Base-by-base conservation (phyloP, 2,888 invertebrate genomes). In the Drosophila recens region DNA sequence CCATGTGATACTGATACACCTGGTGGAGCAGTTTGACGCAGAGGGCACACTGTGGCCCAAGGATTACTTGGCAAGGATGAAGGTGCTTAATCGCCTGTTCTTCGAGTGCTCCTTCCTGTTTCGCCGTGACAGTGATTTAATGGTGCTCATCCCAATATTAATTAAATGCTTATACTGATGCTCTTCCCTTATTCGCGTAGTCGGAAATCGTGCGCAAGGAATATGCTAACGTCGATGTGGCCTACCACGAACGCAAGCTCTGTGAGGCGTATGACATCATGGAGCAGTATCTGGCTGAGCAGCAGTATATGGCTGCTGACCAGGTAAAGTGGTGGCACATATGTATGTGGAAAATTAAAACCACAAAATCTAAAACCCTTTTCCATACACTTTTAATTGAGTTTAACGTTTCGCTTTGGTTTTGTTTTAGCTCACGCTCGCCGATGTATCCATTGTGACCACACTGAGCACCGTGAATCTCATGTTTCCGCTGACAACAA, bases 1-100 rank as follows among this genome's bases (percentile, higher is more conserved):
- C 56, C 93, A 93, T 81, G 93, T 92, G 1, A 94, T 94, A 72
- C 87, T 93, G 51, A 91, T 92, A 34, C 93, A 94, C 80, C 76
- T 93, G 42, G 90, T 89, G 49, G 91, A 92, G 36, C 88, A 87
- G 42, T 91, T 88, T 67, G 89, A 84, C 40, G 67, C 53, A 3
- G 69, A 71, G 4, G 86, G 90, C 1, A 65, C 46, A 3, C 68
- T 91, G 11, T 92, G 89, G 90, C 92, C 93, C 15, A 65, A 66
- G 40, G 81, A 90, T n/a, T 84, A 88, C 34, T 51, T 56, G 3
- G 62, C 79, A 13, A 84, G 92, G 9, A 82, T 92, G 56, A 78
- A 86, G 66, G 88, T 93, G 23, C 72, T 91, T 4, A 92, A 93
- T 82, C 87, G 88, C 56, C 63, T 93, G 33, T 90, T 93, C 59